Percentiles rank a stretch among this genome's conserved stretches.
Evolutionary conservation across 2,797 vertebrate genomes (phyloP).

Genomic region (Hyperoplus lanceolatus): DNA sequence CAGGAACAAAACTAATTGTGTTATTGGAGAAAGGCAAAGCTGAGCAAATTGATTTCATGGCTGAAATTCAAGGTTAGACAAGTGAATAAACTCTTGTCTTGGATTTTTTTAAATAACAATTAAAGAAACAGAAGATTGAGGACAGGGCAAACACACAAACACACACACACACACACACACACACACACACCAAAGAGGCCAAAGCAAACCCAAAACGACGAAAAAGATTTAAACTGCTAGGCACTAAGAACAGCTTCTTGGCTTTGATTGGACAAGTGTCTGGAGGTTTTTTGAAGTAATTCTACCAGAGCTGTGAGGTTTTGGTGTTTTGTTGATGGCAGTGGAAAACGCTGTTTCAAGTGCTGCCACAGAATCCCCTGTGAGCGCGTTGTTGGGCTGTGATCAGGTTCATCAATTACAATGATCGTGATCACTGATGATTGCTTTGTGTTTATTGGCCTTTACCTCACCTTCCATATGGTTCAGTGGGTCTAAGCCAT

Average conservation of each 20-base stretch:
- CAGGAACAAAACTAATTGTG: constrained; percentile 60
- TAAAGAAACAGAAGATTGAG: constrained; percentile 41
- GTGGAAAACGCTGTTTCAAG: constrained; percentile 26
- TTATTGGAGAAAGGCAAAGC: constrained; percentile 53
- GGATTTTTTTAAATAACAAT: constrained; percentile 39
- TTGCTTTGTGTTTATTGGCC: constrained; percentile 49
- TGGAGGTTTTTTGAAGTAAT: constrained; percentile 12
- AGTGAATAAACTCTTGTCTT: constrained; percentile 50
- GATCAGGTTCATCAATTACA: constrained; percentile 23
- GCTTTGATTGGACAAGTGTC: constrained; percentile 32
- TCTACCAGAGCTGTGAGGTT: constrained; percentile 20
- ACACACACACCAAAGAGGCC: background rate
- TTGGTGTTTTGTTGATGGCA: constrained; percentile 19
- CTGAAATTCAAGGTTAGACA: constrained; percentile 49
- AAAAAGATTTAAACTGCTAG: constrained; percentile 18
- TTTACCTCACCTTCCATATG: constrained; percentile 6
- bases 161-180: background rate
- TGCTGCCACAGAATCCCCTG: constrained; percentile 25
- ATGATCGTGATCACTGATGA: constrained; percentile 19
- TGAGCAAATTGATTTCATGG: constrained; percentile 64
- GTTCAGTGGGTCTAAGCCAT: background rate
- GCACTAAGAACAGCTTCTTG: constrained; percentile 26
- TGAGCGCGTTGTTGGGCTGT: background rate
- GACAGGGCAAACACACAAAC: constrained; percentile 2
- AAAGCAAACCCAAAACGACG: constrained; percentile 36